Base-by-base conservation (phyloP, 2,888 invertebrate genomes). In the Palloptera scutellata region DNA sequence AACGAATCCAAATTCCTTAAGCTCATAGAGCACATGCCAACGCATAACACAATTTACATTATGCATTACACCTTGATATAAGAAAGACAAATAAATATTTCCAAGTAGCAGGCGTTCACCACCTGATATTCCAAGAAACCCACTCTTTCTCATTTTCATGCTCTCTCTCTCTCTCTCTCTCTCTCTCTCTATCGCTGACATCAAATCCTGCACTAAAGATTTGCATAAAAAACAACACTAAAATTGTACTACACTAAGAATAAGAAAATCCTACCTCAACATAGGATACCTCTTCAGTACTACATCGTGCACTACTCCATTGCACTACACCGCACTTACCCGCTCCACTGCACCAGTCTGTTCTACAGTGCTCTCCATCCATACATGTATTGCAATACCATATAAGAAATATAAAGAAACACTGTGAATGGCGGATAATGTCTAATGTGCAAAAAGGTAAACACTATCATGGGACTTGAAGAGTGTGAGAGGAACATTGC, bases 401-500 rank as follows among this genome's bases (percentile, higher is more conserved):
- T 30, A 30, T 30, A 30, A 30, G 30, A 30, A 30, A 30, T 30
- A 30, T 30, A 30, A 30, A 30, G 30, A 30, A 30, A 30, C 30
- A 30, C 30, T 30, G 30, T 30, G 30, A 30, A 30, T 30, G 3
- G 30, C 30, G 30, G 19, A 53, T 53, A 19, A 53, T 11, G 53
- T 19, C 53, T 53, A 53, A 53, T 42, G 12, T 42, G 43, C 15
- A 58, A 17, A n/a, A 42, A 61, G 57, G 58, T 58, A 58, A 61
- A 66, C 57, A 61, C 19, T 42, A 51, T 61, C 66, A 8, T 9
- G 42, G 57, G 55, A 66, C 60, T 60, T 61, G 48, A 30, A 30
- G n/a, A n/a, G 48, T 48, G 48, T 48, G 48, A 15, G 48, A 13
- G 48, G 30, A 30, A 30, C 30, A 30, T 4, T 15, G 12, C 12